A percentile compares a stretch with the other conserved stretches of the same genome.
Conservation (phyloP, 2,888 invertebrate species). For the Ormia ochracea region DNA sequence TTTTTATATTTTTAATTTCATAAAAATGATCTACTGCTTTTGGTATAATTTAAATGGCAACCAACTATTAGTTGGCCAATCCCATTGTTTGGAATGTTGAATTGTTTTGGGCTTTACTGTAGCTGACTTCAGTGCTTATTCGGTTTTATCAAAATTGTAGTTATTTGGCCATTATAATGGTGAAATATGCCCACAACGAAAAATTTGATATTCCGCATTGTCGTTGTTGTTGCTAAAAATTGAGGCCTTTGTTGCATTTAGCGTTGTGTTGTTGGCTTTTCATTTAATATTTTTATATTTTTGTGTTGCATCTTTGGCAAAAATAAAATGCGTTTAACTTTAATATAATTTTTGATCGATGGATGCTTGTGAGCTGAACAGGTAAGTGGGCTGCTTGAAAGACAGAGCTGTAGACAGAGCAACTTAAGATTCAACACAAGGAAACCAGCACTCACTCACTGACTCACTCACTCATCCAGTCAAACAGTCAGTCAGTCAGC, state of each 20-base stretch:
- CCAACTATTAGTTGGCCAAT: too few relatives aligned
- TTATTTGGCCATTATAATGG: conserved; percentile 55
- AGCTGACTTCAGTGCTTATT: conserved; percentile 18
- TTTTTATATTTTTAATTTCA: too few relatives aligned
- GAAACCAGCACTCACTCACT: neutral
- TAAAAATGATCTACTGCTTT: too few relatives aligned
- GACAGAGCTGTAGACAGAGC: neutral
- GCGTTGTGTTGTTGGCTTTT: neutral
- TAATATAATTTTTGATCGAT: conserved; percentile 14
- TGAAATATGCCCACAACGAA: conserved; percentile 48
- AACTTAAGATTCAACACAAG: neutral
- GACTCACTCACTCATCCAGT: neutral
- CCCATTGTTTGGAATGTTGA: too few relatives aligned
- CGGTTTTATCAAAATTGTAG: conserved; percentile 58
- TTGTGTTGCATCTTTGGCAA: neutral
- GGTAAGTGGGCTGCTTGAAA: neutral
- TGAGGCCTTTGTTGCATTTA: conserved; percentile 7
- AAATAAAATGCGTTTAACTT: conserved; percentile 31
- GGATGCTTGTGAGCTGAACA: neutral
- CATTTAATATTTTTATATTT: neutral
- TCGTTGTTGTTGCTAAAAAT: neutral
- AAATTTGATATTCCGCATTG: conserved; percentile 13
- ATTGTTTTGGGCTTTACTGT: conserved; percentile 19
- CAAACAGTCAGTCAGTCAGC: conserved; percentile 32
- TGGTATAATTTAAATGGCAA: too few relatives aligned